phyloP scores from a whole-genome alignment of 2,888 invertebrate genomes.

The Dorcus hopei region DNA sequence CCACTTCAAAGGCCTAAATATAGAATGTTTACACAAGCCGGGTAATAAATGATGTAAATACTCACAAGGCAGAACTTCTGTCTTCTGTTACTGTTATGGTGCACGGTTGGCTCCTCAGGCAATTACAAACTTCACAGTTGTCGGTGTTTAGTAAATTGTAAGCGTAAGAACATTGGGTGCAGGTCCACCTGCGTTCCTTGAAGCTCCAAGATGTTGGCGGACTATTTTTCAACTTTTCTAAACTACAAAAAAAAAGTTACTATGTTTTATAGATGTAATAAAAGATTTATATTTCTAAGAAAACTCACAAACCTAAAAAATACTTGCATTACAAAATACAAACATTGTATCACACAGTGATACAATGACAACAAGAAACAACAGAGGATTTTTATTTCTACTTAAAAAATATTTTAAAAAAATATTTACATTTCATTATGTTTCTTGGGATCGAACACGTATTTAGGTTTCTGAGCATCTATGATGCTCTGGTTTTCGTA shows the following conservation, averaged over 20 bases:
- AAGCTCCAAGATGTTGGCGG: conserved; percentile 36
- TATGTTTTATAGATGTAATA: not conserved
- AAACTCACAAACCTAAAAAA: too few species aligned
- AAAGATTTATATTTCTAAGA: not conserved
- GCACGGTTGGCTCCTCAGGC: conserved; percentile 62
- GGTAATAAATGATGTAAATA: conserved; percentile 9
- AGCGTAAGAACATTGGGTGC: conserved; percentile 83
- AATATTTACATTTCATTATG: conserved; percentile 41
- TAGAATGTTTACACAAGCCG: not conserved
- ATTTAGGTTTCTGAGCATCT: conserved; percentile 36
- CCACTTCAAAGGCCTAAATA: conserved; percentile 43
- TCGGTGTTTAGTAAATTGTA: conserved; percentile 80
- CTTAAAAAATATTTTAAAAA: too few species aligned
- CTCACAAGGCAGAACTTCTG: conserved; percentile 29
- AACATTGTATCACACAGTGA: too few species aligned
- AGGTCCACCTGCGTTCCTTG: conserved; percentile 75
- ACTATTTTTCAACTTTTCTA: conserved; percentile 33
- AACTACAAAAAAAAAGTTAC: not conserved
- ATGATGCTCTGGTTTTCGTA: conserved; percentile 46
- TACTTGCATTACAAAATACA: too few species aligned
- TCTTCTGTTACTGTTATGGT: conserved; percentile 68
- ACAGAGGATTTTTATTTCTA: too few species aligned
- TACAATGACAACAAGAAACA: too few species aligned
- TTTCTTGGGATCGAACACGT: conserved; percentile 39
- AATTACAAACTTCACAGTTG: conserved; percentile 79